Base-by-base conservation (phyloP, 2,888 invertebrate species). In the Vannuccia rotundouncinata region DNA sequence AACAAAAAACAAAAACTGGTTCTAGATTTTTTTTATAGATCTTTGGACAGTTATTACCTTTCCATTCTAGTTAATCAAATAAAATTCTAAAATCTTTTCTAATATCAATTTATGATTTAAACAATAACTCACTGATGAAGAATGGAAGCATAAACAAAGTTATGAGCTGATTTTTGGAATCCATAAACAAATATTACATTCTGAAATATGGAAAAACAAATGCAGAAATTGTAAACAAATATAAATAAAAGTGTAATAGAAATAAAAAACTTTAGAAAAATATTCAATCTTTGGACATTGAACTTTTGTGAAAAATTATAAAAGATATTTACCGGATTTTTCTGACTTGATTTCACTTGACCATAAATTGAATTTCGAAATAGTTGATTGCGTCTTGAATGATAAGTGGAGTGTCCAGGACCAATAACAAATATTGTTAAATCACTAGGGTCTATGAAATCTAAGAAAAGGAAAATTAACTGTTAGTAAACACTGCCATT, bases 91-190 rank as follows among this genome's bases (percentile, higher is more conserved):
- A 45, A 17, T 45, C 10, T 45, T 13, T 45, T 13, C 45, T 45
- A 45, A 5, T 45, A 45, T 45, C 45, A 45, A 45, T 13, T 45
- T 45, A 45, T 45, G 17, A 45, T 45, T 45, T 45, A 45, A 45
- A 45, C 17, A 45, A 45, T 45, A 13, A 66, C 66, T 13, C 22
- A 66, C 66, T 66, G 66, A 27, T 66, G 25, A 66, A 66, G 66
- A 22, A 66, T 66, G 5, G 66, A 66, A 66, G 66, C 66, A 22
- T 66, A 66, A 2, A 66, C 66, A 66, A 66, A 66, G 25, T 66
- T 66, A 5, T 22, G 25, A 13, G 66, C 5, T 22, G 66, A 2
- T 66, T 66, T 5, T 66, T 66, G 2, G 25, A 66, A 66, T 13
- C 66, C 22, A 22, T 66, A 22, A 5, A 66, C 66, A 22, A 66